Evolutionary conservation across 2,888 invertebrate genomes (phyloP), one percentile per base, ranked within the genome.

Genomic region (Cephus pulcher): DNA sequence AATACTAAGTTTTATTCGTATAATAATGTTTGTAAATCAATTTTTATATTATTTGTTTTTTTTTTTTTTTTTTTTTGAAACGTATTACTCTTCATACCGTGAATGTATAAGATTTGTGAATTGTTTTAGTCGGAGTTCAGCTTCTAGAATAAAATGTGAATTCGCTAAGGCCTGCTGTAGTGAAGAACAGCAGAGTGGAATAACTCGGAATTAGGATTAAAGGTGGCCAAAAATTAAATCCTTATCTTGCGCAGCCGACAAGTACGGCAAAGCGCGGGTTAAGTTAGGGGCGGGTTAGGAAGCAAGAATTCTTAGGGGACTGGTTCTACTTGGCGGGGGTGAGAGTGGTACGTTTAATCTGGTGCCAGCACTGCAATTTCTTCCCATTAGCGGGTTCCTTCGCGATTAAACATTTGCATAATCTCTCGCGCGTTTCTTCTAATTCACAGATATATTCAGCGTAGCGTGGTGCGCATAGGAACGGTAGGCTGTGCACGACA

Each of bases 321-420:
- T 23, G 56, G 56, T 56, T 56, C 34, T 34, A 74, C 71, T 32
- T 82, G 81, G 78, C 74, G 75, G 35, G 79, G 76, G 23, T 23
- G 78, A 69, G 32, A 75, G 78, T 23, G 78, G 81, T 77, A 75
- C 73, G 87, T 87, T 90, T 91, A 91, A 90, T 91, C 90, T 88
- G 86, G 85, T 87, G 90, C 91, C 87, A 88, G 88, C 89, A 87
- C 86, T 89, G 90, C 91, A 90, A 91, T 90, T 91, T 91, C 91
- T 91, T 90, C 88, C 90, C 90, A 90, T 90, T 91, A 90, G 89
- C 86, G 85, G 83, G 83, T 86, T 86, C 86, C 87, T 87, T 83
- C 85, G 89, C 89, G 89, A 90, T 90, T 91, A 90, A 90, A 89
- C 90, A 90, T 91, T 90, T 91, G 90, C 90, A 90, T 91, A 90